Base-by-base conservation (phyloP, 2,888 invertebrate genomes). In the Cantharis rufa region DNA sequence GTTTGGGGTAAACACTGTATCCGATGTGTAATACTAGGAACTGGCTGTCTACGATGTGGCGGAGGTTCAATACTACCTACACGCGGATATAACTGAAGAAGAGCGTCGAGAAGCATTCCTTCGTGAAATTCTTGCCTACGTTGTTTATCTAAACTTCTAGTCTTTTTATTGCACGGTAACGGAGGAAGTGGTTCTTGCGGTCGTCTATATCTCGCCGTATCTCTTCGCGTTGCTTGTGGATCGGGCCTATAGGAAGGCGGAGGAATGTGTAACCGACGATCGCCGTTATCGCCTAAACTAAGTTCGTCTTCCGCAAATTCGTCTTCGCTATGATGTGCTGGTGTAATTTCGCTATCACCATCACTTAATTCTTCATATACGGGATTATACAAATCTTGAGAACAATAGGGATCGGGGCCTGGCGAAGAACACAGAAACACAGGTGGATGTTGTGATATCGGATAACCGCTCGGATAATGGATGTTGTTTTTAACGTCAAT, bases 291-390 rank as follows among this genome's bases (percentile, higher is more conserved):
- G 1, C 89, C 90, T 81, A 91, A 85, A 79, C 91, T 94, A 13
- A 95, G 90, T 85, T 95, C 95, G 85, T 95, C 95, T 88, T 95
- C 95, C 70, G 95, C 95, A 85, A 95, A 95, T 84, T 95, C 95
- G 84, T 95, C 95, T 85, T 95, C 95, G 85, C 94, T 95, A 84
- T 92, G 93, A 61, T 92, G 90, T 11, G 92, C 93, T 1, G 90
- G 90, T 24, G 86, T 86, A 62, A 88, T 80, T 80, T 91, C 91
- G 76, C 90, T 91, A 82, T 93, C 91, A 72, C 90, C 91, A 84
- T 93, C 92, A 80, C 92, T 92, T 64, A 96, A 90, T 85, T 95
- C 95, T 88, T 95, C 95, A 88, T 95, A 95, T 21, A 95, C 93
- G 71, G 95, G 95, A 83, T 95, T 95, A 84, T 93, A 91, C 85